Evolutionary conservation across 2,888 invertebrate species (phyloP), one percentile per base, ranked within the genome.

Genomic region (Drosophila hawaiiensis): DNA sequence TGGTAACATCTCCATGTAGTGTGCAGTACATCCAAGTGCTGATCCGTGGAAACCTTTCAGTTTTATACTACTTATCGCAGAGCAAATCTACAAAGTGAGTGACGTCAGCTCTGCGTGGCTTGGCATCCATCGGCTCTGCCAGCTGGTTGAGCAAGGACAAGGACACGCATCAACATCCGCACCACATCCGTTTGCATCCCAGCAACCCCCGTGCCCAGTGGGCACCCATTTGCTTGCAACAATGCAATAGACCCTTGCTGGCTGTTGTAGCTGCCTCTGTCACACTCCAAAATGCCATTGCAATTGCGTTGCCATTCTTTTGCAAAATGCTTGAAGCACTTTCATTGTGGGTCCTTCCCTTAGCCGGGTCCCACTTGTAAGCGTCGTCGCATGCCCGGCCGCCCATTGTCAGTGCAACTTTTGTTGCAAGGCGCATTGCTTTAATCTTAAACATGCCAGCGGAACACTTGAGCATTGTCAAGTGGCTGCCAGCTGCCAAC

Each of bases 361-460:
- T 58, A 47, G 61, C 67, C 55, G 60, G 65, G 75, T 50, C 56
- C 79, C 82, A 75, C 80, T 82, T 80, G 83, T 73, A 68, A 74
- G 73, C 82, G 69, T 84, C 70, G 74, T 84, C 67, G 83, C 76
- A 76, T 61, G 82, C 77, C 70, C 71, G 68, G 81, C 68, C 82
- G 82, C 82, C 88, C 82, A 85, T 85, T 85, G 86, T 85, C 86
- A 82, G 82, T 84, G 89, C 82, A 86, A 89, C 86, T 78, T 86
- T 89, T 85, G 85, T 85, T 85, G 84, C 89, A 84, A 78, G 89
- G 82, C 89, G 86, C 77, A 78, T 73, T 76, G 89, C 87, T 88
- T 88, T 88, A 88, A 88, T 88, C 87, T 89, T 88, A 88, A 88
- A 88, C 87, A 88, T 85, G 87, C 87, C 90, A 88, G 82, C 88